Conservation (phyloP, 2,888 invertebrate genomes). For the Cephonodes hylas region DNA sequence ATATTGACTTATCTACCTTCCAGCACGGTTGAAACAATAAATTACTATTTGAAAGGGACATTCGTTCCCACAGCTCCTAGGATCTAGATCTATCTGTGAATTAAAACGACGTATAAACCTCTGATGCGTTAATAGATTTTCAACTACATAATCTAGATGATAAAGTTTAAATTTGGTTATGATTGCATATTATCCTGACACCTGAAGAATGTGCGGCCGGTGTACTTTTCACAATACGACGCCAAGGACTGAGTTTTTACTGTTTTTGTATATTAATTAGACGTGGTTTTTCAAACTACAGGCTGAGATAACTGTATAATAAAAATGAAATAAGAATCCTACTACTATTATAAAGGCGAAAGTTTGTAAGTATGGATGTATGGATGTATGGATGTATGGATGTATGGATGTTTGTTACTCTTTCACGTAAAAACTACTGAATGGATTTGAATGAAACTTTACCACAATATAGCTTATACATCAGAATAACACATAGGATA, state of each 20-base stretch:
- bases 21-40: conserved; percentile 31
- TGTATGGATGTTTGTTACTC: too few species aligned
- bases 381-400: too few species aligned
- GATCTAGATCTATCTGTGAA: conserved; percentile 40
- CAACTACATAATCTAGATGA: conserved; percentile 5
- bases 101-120: conserved; percentile 9
- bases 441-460: too few species aligned
- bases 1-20: conserved; percentile 26
- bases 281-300: not conserved
- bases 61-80: conserved; percentile 67
- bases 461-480: too few species aligned
- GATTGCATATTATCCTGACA: conserved; percentile 37
- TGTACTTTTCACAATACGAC: conserved; percentile 56
- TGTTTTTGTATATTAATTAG: not conserved
- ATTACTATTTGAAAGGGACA: conserved; percentile 62
- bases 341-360: too few species aligned
- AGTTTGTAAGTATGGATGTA: too few species aligned
- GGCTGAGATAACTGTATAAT: too few species aligned
- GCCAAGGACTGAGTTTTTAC: conserved; percentile 45
- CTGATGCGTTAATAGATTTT: conserved; percentile 14
- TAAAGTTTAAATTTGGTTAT: conserved; percentile 21
- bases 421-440: too few species aligned
- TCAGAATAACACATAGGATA: too few species aligned
- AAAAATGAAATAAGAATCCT: too few species aligned
- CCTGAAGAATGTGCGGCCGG: conserved; percentile 56